phyloP scores from a whole-genome alignment of 2,113 vertebrate species.

The Heterotis niloticus region DNA sequence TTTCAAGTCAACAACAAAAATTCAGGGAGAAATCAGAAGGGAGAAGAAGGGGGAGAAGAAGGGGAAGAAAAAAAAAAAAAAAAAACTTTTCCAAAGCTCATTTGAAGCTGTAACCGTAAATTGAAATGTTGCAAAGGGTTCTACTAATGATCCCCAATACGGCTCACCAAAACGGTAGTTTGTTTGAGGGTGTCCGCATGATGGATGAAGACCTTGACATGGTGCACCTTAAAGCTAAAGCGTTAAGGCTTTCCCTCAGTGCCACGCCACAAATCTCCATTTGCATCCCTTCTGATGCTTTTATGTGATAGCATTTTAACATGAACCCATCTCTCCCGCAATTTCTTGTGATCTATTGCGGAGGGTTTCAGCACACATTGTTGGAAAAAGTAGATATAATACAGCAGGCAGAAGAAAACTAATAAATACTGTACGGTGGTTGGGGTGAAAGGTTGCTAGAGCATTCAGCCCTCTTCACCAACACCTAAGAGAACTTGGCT shows the following conservation, averaged over 20 bases:
- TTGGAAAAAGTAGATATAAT: slow-evolving; percentile 44
- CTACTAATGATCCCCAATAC: neutral
- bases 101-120: neutral
- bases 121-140: neutral
- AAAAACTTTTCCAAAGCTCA: neutral
- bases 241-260: slow-evolving; percentile 41
- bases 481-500: slow-evolving; percentile 43
- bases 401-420: slow-evolving; percentile 37
- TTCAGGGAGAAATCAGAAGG: neutral
- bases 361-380: slow-evolving; percentile 59
- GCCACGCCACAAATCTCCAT: slow-evolving; percentile 60
- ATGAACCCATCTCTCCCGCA: slow-evolving; percentile 14
- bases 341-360: slow-evolving; percentile 37
- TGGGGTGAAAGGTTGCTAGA: slow-evolving; percentile 33
- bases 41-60: no score
- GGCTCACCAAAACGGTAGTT: neutral
- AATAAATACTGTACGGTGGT: slow-evolving; percentile 47
- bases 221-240: slow-evolving; percentile 38
- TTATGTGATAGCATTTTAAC: slow-evolving; percentile 52
- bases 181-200: slow-evolving; percentile 23
- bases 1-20: neutral
- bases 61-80: no score
- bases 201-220: slow-evolving; percentile 33
- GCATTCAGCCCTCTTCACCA: slow-evolving; percentile 42
- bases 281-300: slow-evolving; percentile 54